A percentile compares a stretch with the other conserved stretches of the same genome.
These are phyloP conservation scores for Synergus gifuensis DNA, from an alignment of 2,888 invertebrate species.

Conservation along the genomic window DNA sequence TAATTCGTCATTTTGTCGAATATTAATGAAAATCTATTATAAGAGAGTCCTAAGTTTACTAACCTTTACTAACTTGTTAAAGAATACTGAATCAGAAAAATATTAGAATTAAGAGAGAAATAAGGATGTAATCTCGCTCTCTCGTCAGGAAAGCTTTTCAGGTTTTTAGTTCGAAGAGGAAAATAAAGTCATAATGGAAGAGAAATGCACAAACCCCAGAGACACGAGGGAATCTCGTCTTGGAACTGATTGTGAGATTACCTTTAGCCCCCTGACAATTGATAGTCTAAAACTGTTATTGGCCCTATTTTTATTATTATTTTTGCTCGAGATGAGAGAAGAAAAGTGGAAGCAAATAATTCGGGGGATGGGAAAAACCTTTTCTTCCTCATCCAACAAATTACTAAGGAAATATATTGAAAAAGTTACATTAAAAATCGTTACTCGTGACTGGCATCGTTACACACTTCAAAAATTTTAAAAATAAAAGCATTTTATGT, in stretches of 20 bases:
- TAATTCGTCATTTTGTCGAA: too few relatives aligned
- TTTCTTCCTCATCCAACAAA: background rate
- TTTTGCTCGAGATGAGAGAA: background rate
- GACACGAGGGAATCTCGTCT: background rate
- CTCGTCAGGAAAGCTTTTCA: background rate
- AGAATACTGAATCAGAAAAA: too few relatives aligned
- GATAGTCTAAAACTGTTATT: background rate
- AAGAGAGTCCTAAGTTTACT: too few relatives aligned
- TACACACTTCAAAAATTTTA: too few relatives aligned
- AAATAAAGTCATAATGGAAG: background rate
- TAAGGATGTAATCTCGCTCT: background rate
- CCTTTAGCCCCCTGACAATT: background rate
- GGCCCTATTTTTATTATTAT: background rate
- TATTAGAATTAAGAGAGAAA: background rate
- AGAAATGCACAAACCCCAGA: background rate
- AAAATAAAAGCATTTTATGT: background rate
- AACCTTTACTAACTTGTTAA: too few relatives aligned
- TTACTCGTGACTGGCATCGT: background rate
- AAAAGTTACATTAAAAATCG: background rate
- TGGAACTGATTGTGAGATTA: background rate
- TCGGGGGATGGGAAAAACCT: background rate
- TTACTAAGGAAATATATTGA: background rate
- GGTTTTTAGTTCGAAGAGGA: background rate
- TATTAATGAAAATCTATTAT: too few relatives aligned
- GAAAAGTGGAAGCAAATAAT: background rate